Percentiles rank a stretch among this genome's conserved stretches.
These are phyloP conservation scores for Lophius americanus DNA, from an alignment of 2,797 vertebrate species.

Conservation along the genomic window DNA sequence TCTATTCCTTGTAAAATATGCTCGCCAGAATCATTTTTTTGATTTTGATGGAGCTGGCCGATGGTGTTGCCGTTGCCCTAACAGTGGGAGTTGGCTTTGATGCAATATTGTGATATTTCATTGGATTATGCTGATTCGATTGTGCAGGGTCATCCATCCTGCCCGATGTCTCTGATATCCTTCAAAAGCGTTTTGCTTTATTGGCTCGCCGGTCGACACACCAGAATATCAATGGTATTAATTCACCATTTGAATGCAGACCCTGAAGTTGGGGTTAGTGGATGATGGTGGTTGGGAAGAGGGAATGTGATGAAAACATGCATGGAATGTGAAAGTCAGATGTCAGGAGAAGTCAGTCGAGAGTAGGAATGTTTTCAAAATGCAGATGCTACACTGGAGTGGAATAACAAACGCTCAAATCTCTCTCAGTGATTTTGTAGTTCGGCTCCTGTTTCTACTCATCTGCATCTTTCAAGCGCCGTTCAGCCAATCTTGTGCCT, in stretches of 20 bases:
- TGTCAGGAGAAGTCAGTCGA: slow-evolving; percentile 82
- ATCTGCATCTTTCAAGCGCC: slow-evolving; percentile 37
- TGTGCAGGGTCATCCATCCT: slow-evolving; percentile 88
- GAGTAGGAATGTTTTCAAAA: slow-evolving; percentile 77
- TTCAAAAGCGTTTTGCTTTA: slow-evolving; percentile 91
- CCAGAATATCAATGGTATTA: slow-evolving; percentile 94
- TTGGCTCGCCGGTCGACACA: slow-evolving; percentile 85
- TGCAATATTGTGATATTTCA: slow-evolving; percentile 91
- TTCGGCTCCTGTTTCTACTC: slow-evolving; percentile 38
- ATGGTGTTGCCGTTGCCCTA: slow-evolving; percentile 84
- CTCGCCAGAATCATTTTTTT: slow-evolving; percentile 24
- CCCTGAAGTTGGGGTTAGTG: slow-evolving; percentile 29
- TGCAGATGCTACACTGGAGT: slow-evolving; percentile 56
- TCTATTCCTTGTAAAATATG: slow-evolving; percentile 29
- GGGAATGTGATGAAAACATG: slow-evolving; percentile 20
- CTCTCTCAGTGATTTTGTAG: slow-evolving; percentile 49
- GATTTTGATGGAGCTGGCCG: slow-evolving; percentile 80
- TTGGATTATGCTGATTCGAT: slow-evolving; percentile 92
- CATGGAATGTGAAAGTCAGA: slow-evolving; percentile 76
- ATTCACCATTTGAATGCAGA: slow-evolving; percentile 79
- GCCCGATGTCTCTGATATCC: slow-evolving; percentile 85
- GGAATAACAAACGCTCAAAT: slow-evolving; percentile 65
- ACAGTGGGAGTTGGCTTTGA: slow-evolving; percentile 85
- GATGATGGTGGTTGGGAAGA: not conserved
- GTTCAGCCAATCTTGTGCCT: slow-evolving; percentile 27